Percentiles rank a stretch among this genome's conserved stretches.
phyloP scores from a whole-genome alignment of 1,140 invertebrate genomes.

The Caerostris darwini region DNA sequence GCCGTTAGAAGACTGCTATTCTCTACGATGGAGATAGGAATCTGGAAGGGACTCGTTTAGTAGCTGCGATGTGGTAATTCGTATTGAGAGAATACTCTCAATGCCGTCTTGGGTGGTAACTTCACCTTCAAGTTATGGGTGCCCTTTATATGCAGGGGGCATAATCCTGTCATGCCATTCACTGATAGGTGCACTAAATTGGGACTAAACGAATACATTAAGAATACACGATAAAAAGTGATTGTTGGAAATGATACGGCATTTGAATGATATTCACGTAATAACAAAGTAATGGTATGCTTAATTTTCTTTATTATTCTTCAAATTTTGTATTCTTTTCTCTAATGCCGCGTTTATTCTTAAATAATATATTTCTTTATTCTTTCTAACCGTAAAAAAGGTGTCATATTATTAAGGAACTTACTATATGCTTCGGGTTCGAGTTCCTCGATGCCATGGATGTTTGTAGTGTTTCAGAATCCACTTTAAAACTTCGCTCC shows the following conservation, averaged over 20 bases:
- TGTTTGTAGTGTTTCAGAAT: no score
- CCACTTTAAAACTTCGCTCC: no score
- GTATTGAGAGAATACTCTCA: neutral
- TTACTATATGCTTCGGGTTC: no score
- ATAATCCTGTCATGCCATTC: neutral
- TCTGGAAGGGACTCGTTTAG: conserved; percentile 64
- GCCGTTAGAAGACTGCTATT: conserved; percentile 40
- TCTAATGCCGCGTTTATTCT: no score
- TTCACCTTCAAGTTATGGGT: neutral
- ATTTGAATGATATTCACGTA: neutral
- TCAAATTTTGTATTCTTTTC: no score
- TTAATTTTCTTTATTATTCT: neutral
- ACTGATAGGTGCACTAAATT: neutral
- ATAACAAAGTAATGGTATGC: neutral
- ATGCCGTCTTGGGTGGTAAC: neutral
- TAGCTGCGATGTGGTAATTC: conserved; percentile 15
- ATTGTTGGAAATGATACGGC: neutral
- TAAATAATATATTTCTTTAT: no score
- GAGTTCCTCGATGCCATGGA: no score
- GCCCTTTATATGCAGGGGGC: neutral
- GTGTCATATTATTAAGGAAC: no score
- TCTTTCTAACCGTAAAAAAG: no score
- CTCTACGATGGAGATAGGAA: conserved; percentile 54
- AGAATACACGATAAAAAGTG: neutral
- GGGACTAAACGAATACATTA: neutral